A percentile compares a stretch with the other conserved stretches of the same genome.
Conservation (phyloP, 2,797 vertebrate genomes). For the Sciurus carolinensis region DNA sequence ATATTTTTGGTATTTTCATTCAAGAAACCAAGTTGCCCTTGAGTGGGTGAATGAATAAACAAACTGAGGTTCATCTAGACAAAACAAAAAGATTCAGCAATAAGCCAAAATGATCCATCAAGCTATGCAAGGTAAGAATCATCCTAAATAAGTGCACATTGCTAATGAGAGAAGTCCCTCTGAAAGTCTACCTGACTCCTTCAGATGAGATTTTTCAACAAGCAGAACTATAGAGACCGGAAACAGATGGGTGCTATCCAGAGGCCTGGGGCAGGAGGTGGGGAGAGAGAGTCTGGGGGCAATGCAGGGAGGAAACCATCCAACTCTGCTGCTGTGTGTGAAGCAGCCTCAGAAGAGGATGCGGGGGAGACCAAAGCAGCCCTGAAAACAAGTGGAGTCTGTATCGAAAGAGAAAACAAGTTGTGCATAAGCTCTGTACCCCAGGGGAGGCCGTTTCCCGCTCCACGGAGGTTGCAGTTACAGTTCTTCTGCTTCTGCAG, state of each 20-base stretch:
- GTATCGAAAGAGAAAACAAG: neutral
- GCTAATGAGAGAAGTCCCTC: neutral
- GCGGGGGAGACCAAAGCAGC: neutral
- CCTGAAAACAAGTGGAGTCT: neutral
- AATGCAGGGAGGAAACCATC: neutral
- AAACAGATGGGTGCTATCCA: neutral
- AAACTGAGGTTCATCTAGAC: neutral
- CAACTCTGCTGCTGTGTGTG: neutral
- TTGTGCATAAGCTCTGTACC: neutral
- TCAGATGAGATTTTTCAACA: neutral
- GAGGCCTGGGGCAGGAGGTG: neutral
- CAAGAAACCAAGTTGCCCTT: neutral
- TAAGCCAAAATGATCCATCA: neutral
- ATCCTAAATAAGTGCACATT: neutral
- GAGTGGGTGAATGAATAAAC: neutral
- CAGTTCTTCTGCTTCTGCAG: neutral
- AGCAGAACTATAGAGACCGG: neutral
- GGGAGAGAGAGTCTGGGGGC: neutral
- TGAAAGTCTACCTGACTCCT: too few species aligned
- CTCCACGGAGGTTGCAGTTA: neutral
- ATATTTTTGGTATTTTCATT: neutral
- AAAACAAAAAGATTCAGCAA: neutral
- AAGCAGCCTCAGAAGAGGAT: neutral
- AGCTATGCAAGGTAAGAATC: neutral
- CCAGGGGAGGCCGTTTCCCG: accelerated